Conservation (phyloP, 2,888 invertebrate species). For the Cylloceria caligata region DNA sequence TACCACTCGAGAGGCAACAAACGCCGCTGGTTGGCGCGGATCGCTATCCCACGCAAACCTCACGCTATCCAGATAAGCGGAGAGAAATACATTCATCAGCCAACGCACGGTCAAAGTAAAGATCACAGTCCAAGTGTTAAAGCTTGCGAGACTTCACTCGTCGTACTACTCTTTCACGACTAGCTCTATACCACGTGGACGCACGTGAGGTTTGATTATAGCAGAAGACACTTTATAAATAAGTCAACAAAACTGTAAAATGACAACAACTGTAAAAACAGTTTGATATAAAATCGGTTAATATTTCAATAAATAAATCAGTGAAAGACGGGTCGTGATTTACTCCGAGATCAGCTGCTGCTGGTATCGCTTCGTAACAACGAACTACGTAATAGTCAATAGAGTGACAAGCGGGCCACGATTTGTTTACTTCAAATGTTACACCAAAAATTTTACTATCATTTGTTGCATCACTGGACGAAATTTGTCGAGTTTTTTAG, state of each 20-base stretch:
- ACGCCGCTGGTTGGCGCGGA: not conserved
- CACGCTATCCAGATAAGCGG: constrained; percentile 56
- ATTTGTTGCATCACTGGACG: not conserved
- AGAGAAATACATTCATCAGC: constrained; percentile 33
- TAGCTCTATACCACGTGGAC: constrained; percentile 10
- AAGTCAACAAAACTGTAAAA: not conserved
- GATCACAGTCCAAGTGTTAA: constrained; percentile 64
- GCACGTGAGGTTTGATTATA: constrained; percentile 1
- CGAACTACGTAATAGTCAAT: not conserved
- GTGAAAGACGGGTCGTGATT: not conserved
- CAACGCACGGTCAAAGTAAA: constrained; percentile 44
- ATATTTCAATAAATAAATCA: no score
- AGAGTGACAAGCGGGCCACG: not conserved
- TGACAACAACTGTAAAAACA: no score
- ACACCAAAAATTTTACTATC: not conserved
- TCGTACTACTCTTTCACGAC: not conserved
- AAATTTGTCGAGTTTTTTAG: no score
- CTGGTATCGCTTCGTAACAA: not conserved
- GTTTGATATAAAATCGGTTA: no score
- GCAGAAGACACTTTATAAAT: not conserved
- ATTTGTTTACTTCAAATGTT: not conserved
- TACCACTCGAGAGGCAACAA: not conserved
- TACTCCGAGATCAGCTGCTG: not conserved
- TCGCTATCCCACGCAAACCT: constrained; percentile 53
- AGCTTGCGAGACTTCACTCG: constrained; percentile 1